Percentiles rank a stretch among this genome's conserved stretches.
These are phyloP conservation scores for Cassiopea andromeda DNA, from an alignment of 30 jellyfish, hydroid and myxozoan species.

Conservation along the genomic window DNA sequence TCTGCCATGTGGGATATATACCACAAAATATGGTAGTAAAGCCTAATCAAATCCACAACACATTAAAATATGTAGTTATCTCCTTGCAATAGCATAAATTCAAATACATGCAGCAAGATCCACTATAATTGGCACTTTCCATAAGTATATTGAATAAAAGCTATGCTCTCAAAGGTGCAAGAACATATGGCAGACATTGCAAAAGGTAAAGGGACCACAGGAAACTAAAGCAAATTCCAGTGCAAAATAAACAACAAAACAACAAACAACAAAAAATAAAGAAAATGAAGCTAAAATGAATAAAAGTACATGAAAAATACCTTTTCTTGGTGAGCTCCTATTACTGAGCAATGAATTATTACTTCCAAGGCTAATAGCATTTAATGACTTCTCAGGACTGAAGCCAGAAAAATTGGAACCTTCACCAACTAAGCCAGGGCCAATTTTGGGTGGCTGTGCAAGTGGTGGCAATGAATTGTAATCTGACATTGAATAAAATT, in stretches of 20 bases:
- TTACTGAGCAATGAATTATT: conserved; percentile 70
- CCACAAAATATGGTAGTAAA: too few species aligned
- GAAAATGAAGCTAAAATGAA: not conserved
- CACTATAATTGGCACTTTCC: too few species aligned
- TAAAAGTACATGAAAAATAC: not conserved
- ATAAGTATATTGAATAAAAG: too few species aligned
- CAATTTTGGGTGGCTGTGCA: conserved; percentile 87
- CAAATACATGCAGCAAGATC: too few species aligned
- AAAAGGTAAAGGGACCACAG: too few species aligned
- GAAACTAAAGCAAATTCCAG: too few species aligned
- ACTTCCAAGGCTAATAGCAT: conserved; percentile 87
- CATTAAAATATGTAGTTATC: too few species aligned
- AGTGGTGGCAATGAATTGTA: conserved; percentile 88
- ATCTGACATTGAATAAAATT: conserved; percentile 93
- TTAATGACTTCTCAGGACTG: conserved; percentile 76
- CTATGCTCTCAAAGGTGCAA: too few species aligned
- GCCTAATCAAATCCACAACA: too few species aligned
- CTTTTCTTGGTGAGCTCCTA: conserved; percentile 73
- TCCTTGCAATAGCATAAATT: too few species aligned
- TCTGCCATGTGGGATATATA: too few species aligned
- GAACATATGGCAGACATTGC: too few species aligned
- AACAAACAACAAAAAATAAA: not conserved
- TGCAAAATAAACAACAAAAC: not conserved
- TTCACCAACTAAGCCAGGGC: conserved; percentile 18
- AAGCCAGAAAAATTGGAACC: conserved; percentile 33